A percentile compares a stretch with the other conserved stretches of the same genome.
These are phyloP conservation scores for Pantherophis alleghaniensis DNA, from an alignment of 2,797 vertebrate species.

Conservation along the genomic window DNA sequence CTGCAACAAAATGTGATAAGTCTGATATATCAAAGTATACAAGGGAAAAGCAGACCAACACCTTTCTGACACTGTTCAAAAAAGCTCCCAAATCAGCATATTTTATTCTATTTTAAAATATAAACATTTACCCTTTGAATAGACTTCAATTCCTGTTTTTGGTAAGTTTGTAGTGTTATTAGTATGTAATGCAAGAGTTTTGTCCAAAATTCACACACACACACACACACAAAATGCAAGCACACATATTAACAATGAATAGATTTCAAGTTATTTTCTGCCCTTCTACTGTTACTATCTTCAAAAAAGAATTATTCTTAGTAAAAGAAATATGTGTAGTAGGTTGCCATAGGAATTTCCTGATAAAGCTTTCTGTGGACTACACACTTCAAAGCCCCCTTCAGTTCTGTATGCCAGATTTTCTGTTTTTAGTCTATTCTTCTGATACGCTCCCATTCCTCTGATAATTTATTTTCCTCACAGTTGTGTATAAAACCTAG, in stretches of 20 bases:
- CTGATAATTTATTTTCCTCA: background rate
- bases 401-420: background rate
- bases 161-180: background rate
- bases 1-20: constrained; percentile 73
- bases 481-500: background rate
- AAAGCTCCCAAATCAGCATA: background rate
- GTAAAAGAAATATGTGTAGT: background rate
- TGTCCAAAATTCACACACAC: background rate
- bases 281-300: background rate
- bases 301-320: background rate
- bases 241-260: background rate
- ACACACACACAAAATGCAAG: background rate
- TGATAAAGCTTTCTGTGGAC: background rate
- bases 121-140: background rate
- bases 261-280: background rate
- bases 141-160: background rate
- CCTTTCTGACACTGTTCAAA: background rate
- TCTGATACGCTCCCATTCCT: background rate
- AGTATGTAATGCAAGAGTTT: background rate
- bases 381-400: background rate
- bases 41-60: constrained; percentile 46
- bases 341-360: background rate
- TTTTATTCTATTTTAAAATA: background rate
- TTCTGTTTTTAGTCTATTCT: background rate
- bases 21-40: constrained; percentile 36